Base-by-base conservation (phyloP, 2,888 invertebrate genomes). In the Subacronicta megacephala region DNA sequence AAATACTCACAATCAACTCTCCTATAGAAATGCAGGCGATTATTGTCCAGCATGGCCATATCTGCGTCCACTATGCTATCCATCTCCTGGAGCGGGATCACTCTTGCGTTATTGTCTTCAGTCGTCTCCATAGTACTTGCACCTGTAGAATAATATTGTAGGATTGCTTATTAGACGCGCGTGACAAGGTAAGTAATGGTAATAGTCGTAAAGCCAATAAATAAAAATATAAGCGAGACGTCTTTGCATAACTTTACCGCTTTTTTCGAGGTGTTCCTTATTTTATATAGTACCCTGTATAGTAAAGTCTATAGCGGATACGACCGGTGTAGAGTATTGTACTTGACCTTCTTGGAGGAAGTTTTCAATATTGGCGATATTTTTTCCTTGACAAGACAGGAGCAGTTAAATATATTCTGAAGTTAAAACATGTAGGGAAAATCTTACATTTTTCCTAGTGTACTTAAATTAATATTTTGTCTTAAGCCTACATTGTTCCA, bases 61-160 rank as follows among this genome's bases (percentile, higher is more conserved):
- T 93, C 92, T 0, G 93, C 93, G 61, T 94, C 93, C 33, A 93
- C 91, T 69, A 93, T 93, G 72, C 93, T 93, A 73, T 94, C 93
- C 92, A 94, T 93, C 75, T 94, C 93, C 70, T 92, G 92, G 35
- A 94, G 78, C 0, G 93, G 92, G 60, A 92, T 90, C 58, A 89
- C 86, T 35, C 84, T 76, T 23, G 84, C 64, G 37, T 61, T 81
- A 52, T 35, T 60, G n/a, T 68, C 66, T 29, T 63, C 71, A 1
- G 33, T 37, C 10, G 60, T 43, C n/a, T 77, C 81, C 7, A 76
- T 46, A 6, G 64, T 62, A 53, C 58, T 69, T 13, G 66, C 51
- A 56, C 57, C 72, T 71, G 56, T 5, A n/a, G 5, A 31, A 31
- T 31, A 31, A 31, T 31, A 31, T 31, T n/a, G 9, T 1, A 26